Evolutionary conservation across 2,888 invertebrate species (phyloP).

Genomic region (Papilio gigon): DNA sequence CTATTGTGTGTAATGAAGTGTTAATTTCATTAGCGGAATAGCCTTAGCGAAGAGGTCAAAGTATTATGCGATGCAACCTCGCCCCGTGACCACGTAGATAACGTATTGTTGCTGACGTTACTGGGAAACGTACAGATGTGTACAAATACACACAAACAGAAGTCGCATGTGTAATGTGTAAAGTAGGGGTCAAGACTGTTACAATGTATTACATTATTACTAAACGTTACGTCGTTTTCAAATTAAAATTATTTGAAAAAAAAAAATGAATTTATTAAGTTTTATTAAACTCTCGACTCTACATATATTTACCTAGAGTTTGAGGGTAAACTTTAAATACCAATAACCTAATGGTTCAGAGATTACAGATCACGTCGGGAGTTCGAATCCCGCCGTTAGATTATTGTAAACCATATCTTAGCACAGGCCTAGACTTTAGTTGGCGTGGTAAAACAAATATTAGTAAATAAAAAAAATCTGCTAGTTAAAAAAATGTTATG

Average conservation of each 20-base stretch:
- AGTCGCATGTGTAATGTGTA: not conserved
- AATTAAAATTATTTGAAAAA: no score
- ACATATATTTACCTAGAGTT: no score
- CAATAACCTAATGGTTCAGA: no score
- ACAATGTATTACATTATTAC: not conserved
- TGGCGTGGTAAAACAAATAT: no score
- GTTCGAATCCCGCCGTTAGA: no score
- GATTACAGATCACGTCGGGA: no score
- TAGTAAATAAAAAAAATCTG: no score
- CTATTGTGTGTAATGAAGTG: constrained; percentile 44
- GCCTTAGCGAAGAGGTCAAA: constrained; percentile 65
- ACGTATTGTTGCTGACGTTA: constrained; percentile 41
- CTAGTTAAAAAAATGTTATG: not conserved
- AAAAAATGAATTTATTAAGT: no score
- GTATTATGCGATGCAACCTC: constrained; percentile 50
- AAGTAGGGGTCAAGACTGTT: not conserved
- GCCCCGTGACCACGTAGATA: constrained; percentile 46
- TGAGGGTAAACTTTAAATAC: no score
- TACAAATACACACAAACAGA: not conserved
- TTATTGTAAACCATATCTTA: no score
- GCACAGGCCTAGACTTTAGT: no score
- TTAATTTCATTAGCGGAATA: constrained; percentile 62
- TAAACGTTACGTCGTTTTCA: not conserved
- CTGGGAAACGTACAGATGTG: constrained; percentile 14
- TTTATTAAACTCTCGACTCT: no score